Percentiles rank a stretch among this genome's conserved stretches.
These are phyloP conservation scores for Schrankia costaestrigalis DNA, from an alignment of 2,888 invertebrate species.

Conservation along the genomic window DNA sequence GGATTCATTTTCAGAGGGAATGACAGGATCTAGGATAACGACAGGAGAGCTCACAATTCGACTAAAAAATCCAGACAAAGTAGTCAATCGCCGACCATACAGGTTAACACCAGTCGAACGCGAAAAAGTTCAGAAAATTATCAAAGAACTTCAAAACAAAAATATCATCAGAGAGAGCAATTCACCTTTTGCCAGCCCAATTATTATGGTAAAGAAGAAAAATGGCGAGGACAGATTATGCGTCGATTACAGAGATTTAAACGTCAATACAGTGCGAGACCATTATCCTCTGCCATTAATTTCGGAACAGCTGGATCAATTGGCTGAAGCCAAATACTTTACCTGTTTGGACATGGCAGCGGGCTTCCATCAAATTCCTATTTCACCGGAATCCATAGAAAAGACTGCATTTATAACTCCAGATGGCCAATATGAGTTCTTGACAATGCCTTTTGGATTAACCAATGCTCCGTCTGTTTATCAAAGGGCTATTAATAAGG, in stretches of 20 bases:
- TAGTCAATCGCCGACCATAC: background rate
- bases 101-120: background rate
- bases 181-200: conserved; percentile 3
- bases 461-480: conserved; percentile 14
- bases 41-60: conserved; percentile 1
- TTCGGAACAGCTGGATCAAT: too few species aligned
- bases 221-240: too few species aligned
- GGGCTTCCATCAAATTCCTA: conserved; percentile 3
- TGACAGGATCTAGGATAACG: too few species aligned
- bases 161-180: background rate
- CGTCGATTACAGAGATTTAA: too few species aligned
- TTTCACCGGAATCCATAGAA: background rate
- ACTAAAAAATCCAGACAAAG: background rate
- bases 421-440: conserved; percentile 9
- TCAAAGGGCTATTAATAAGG: conserved; percentile 18
- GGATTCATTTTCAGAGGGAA: too few species aligned
- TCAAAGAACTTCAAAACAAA: too few species aligned
- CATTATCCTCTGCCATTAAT: background rate
- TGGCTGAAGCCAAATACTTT: background rate
- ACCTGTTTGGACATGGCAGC: conserved; percentile 1
- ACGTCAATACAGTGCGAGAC: conserved; percentile 1
- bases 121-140: too few species aligned
- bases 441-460: conserved; percentile 16
- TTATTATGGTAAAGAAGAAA: conserved; percentile 3
- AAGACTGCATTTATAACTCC: conserved; percentile 4